Conservation (phyloP, 2,113 vertebrate genomes). For the Aegypius monachus region DNA sequence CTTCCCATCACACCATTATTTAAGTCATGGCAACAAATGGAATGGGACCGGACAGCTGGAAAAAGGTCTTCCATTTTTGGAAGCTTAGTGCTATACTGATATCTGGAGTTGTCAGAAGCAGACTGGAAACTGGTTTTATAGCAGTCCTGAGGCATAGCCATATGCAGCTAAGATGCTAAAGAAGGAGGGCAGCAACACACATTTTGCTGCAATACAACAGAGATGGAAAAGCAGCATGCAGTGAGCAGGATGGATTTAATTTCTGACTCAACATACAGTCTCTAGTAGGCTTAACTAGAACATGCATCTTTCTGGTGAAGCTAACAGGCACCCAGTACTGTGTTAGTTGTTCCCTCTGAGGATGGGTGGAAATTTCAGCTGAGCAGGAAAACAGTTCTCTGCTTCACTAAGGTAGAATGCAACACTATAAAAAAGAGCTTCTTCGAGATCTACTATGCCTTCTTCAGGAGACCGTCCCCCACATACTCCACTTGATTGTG, state of each 20-base stretch:
- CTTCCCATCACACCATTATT: fast-evolving
- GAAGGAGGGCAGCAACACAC: fast-evolving
- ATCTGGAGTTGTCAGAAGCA: not conserved
- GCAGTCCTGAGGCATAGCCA: not conserved
- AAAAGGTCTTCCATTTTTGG: not conserved
- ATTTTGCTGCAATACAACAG: not conserved
- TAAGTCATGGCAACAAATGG: not conserved
- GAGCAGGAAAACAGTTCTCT: not conserved
- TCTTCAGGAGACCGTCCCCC: not conserved
- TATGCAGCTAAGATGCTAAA: not conserved
- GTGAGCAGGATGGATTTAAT: not conserved
- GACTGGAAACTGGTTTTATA: not conserved
- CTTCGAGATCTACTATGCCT: not conserved
- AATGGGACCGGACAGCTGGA: not conserved
- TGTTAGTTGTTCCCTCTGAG: not conserved
- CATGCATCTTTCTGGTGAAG: not conserved
- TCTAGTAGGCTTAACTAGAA: not conserved
- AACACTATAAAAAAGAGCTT: not conserved
- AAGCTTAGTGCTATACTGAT: not conserved
- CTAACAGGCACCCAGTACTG: not conserved
- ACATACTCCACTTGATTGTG: not conserved
- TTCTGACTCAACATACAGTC: not conserved
- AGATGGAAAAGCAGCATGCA: not conserved
- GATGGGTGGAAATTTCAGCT: not conserved
- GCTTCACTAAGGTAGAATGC: not conserved